Evolutionary conservation across 1,140 invertebrate species (phyloP).

Genomic region (Radopholus similis): DNA sequence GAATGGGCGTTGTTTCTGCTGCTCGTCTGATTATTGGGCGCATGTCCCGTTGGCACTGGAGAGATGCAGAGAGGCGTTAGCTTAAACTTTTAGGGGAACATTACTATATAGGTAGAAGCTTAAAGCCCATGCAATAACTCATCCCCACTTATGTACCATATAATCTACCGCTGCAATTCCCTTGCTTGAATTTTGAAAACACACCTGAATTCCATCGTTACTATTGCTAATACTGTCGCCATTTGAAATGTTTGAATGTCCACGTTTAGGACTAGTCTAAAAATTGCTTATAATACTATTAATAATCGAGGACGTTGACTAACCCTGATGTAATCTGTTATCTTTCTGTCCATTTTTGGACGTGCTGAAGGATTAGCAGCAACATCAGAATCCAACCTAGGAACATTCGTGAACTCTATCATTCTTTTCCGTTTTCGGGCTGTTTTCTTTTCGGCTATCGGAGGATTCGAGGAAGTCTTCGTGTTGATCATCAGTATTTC

Average conservation of each 20-base stretch:
- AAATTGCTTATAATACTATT: too few relatives aligned
- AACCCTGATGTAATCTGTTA: constrained; percentile 30
- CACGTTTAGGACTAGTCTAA: constrained; percentile 19
- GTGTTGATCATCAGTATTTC: constrained; percentile 15
- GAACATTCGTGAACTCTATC: constrained; percentile 13
- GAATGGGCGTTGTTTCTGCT: constrained; percentile 19
- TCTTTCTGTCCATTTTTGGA: constrained; percentile 23
- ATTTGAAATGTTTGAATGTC: neutral
- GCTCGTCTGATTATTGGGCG: neutral
- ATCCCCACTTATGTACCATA: too few relatives aligned
- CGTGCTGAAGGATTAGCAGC: neutral
- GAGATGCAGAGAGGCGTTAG: constrained; percentile 1
- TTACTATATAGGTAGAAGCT: neutral
- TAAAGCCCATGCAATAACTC: neutral
- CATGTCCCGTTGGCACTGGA: neutral
- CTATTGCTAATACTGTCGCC: constrained; percentile 29
- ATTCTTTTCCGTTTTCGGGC: constrained; percentile 26
- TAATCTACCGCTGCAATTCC: too few relatives aligned
- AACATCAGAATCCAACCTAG: too few relatives aligned
- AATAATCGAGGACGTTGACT: constrained; percentile 11
- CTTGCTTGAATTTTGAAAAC: too few relatives aligned
- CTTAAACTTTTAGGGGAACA: constrained; percentile 20
- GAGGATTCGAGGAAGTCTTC: neutral
- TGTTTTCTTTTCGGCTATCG: constrained; percentile 23
- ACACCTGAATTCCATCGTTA: constrained; percentile 20